These are phyloP conservation scores for Eurytoma californica DNA, from an alignment of 2,888 invertebrate species.

Conservation along the genomic window DNA sequence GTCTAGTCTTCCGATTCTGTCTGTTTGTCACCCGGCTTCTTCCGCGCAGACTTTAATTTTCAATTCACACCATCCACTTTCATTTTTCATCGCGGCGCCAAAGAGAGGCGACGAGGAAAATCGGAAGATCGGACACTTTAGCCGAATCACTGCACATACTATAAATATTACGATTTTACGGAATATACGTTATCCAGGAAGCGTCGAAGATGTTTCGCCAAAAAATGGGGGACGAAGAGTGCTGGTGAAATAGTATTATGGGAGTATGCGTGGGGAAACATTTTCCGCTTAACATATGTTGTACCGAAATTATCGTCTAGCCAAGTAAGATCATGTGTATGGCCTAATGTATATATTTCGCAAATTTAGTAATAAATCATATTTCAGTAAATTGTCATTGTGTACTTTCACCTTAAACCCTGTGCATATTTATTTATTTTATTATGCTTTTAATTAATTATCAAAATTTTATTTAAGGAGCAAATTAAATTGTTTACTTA, in stretches of 20 bases:
- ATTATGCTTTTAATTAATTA: not conserved
- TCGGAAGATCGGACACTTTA: conserved; percentile 28
- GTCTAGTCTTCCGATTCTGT: too few species aligned
- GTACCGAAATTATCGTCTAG: conserved; percentile 46
- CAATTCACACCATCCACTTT: not conserved
- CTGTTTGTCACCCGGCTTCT: too few species aligned
- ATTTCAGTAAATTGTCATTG: conserved; percentile 63
- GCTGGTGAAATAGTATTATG: not conserved
- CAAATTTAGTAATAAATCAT: conserved; percentile 71
- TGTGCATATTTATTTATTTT: not conserved
- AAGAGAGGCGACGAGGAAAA: not conserved
- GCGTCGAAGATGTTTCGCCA: conserved; percentile 22
- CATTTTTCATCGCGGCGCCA: not conserved
- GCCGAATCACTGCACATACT: conserved; percentile 37
- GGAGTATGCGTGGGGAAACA: conserved; percentile 1
- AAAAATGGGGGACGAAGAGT: conserved; percentile 1
- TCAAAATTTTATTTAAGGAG: not conserved
- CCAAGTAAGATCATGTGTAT: conserved; percentile 61
- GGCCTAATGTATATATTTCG: conserved; percentile 72
- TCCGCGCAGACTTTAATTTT: conserved; percentile 2
- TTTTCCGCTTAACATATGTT: conserved; percentile 32
- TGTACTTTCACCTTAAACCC: too few species aligned
- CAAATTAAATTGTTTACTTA: too few species aligned
- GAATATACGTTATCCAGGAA: conserved; percentile 25
- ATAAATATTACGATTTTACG: conserved; percentile 26